Evolutionary conservation across 2,797 vertebrate genomes (phyloP), one percentile per base, ranked within the genome.

Genomic region (Sebastes alutus): DNA sequence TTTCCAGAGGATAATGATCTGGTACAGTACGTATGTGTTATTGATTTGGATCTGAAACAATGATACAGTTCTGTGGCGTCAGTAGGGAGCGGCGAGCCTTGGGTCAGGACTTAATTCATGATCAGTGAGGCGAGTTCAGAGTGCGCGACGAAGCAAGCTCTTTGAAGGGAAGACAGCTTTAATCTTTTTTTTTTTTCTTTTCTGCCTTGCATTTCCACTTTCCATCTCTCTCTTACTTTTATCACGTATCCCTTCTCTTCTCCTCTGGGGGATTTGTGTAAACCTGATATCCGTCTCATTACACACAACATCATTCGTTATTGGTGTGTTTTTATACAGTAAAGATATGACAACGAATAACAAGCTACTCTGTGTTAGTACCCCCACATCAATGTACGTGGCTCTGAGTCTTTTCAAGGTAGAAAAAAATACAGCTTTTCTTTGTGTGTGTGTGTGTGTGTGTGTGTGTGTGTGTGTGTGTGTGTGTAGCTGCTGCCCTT

Each of bases 111-210:
- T 77, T 38, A 13, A 74, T 78, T 79, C 64, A 49, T 52, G 27
- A 84, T 81, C 64, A 78, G 77, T n/a, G 73, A 46, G 46, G 72
- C 4, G 12, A 59, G 69, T 77, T 75, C 63, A 23, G 25, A 32
- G 33, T 38, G 46, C 54, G 63, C 27, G 25, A 74, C n/a, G 9
- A 83, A 71, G 23, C 49, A 2, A 73, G 35, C 69, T 69, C 88
- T 85, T 87, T 87, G 76, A 91, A 80, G 61, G 46, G 18, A 79
- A 65, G 56, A 32, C 38, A 2, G 68, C 83, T 85, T 81, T 87
- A 66, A 83, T 90, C 69, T 85, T 78, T 56, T 30, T 35, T 2
- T 49, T 27, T 58, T n/a, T 11, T 22, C n/a, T 25, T 20, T 27
- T 22, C 27, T 66, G 35, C 30, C 33, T 52, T 52, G 22, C 25